Conservation (phyloP, 2,888 invertebrate species). For the Trilocha varians region DNA sequence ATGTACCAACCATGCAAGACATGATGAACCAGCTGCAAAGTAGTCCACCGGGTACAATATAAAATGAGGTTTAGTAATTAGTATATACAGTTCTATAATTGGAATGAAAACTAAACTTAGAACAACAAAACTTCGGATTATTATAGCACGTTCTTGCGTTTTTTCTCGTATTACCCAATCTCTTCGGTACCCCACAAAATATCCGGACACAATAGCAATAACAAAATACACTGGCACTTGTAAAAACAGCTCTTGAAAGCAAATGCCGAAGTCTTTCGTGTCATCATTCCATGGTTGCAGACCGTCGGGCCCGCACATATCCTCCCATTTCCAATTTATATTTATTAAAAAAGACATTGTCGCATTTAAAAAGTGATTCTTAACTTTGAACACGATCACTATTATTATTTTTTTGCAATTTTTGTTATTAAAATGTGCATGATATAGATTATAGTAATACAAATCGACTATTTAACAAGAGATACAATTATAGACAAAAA, state of each 20-base stretch:
- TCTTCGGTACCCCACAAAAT: constrained; percentile 81
- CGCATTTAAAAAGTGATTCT: not conserved
- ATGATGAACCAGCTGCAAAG: constrained; percentile 79
- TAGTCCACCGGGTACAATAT: constrained; percentile 78
- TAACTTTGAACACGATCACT: not conserved
- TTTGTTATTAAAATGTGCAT: no score
- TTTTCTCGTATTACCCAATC: constrained; percentile 76
- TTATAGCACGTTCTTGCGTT: constrained; percentile 76
- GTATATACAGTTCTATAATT: constrained; percentile 78
- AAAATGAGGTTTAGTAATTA: constrained; percentile 63
- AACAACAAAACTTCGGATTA: constrained; percentile 76
- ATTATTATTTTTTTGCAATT: no score
- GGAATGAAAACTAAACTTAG: constrained; percentile 78
- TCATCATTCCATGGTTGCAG: constrained; percentile 79
- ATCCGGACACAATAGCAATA: constrained; percentile 85
- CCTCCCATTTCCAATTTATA: constrained; percentile 80
- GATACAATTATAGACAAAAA: no score
- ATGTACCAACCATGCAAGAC: constrained; percentile 87
- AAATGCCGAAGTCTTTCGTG: constrained; percentile 84
- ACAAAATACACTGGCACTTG: constrained; percentile 82
- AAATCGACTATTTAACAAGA: no score
- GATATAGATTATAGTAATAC: no score
- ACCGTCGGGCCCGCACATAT: constrained; percentile 83
- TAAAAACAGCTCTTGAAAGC: constrained; percentile 88
- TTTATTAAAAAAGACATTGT: constrained; percentile 13